Evolutionary conservation across 1,140 invertebrate genomes (phyloP).

Genomic region (Nasonia giraulti): DNA sequence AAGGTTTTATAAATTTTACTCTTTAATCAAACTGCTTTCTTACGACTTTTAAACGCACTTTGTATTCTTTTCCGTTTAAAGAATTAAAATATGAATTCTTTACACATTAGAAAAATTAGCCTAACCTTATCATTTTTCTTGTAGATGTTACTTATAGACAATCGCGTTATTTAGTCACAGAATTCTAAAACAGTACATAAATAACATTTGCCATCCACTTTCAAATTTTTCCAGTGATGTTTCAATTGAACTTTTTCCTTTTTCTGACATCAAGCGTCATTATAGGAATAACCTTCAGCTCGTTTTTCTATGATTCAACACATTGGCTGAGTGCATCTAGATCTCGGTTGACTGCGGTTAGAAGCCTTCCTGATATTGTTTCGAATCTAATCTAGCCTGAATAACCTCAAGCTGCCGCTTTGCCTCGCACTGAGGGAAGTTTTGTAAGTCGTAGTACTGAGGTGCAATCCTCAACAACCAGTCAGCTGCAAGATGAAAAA

Average conservation of each 20-base stretch:
- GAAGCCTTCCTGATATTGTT: slow-evolving; percentile 91
- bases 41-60: slow-evolving; percentile 34
- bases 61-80: slow-evolving; percentile 43
- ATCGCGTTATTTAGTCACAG: slow-evolving; percentile 11
- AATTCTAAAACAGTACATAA: slow-evolving; percentile 46
- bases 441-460: slow-evolving; percentile 98
- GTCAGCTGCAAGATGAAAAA: slow-evolving; percentile 80
- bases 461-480: slow-evolving; percentile 97
- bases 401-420: slow-evolving; percentile 92
- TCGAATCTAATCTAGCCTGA: slow-evolving; percentile 87
- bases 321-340: slow-evolving; percentile 1
- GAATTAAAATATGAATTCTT: slow-evolving; percentile 43
- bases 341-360: slow-evolving; percentile 68
- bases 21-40: slow-evolving; percentile 35
- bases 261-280: slow-evolving; percentile 3
- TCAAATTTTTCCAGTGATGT: slow-evolving; percentile 25
- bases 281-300: not conserved
- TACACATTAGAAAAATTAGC: slow-evolving; percentile 44
- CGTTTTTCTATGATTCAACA: not conserved
- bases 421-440: slow-evolving; percentile 98
- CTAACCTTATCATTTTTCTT: slow-evolving; percentile 30
- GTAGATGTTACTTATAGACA: slow-evolving; percentile 25
- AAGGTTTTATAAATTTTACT: slow-evolving; percentile 27
- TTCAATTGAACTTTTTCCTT: not conserved
- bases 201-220: slow-evolving; percentile 42